Evolutionary conservation across 2,888 invertebrate genomes (phyloP).

Genomic region (Eupithecia inturbata): DNA sequence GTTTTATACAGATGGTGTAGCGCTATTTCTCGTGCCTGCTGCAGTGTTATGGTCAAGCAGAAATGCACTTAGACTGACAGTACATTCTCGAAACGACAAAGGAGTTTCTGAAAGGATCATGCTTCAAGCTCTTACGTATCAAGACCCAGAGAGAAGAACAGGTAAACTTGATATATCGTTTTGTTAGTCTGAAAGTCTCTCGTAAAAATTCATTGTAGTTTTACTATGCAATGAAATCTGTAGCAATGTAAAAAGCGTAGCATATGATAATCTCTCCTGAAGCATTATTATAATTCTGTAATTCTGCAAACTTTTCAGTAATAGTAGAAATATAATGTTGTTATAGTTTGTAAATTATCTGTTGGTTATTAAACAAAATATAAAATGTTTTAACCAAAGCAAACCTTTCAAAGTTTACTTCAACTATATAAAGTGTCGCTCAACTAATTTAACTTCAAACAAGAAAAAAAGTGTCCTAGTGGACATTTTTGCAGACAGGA

Average conservation of each 20-base stretch:
- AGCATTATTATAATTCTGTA: background rate
- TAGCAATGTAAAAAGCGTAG: too few relatives aligned
- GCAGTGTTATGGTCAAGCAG: slow-evolving; percentile 85
- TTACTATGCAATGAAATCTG: background rate
- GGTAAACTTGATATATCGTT: slow-evolving; percentile 76
- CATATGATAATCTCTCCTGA: background rate
- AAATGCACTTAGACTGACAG: slow-evolving; percentile 66
- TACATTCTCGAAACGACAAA: slow-evolving; percentile 91
- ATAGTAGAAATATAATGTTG: background rate
- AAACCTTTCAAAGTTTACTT: slow-evolving; percentile 11
- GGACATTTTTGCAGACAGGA: background rate
- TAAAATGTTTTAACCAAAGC: background rate
- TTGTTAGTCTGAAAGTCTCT: background rate
- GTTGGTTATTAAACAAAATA: background rate
- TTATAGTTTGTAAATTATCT: background rate
- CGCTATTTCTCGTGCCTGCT: slow-evolving; percentile 82
- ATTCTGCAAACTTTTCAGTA: background rate
- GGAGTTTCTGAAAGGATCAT: slow-evolving; percentile 91
- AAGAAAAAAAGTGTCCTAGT: slow-evolving; percentile 1
- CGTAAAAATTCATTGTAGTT: background rate
- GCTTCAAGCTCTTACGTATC: slow-evolving; percentile 92
- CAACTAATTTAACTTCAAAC: slow-evolving; percentile 18
- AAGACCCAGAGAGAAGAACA: slow-evolving; percentile 93
- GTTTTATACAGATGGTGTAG: slow-evolving; percentile 68
- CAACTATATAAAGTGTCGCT: slow-evolving; percentile 17